Conservation (phyloP, 2,797 vertebrate genomes). For the Pterois miles region DNA sequence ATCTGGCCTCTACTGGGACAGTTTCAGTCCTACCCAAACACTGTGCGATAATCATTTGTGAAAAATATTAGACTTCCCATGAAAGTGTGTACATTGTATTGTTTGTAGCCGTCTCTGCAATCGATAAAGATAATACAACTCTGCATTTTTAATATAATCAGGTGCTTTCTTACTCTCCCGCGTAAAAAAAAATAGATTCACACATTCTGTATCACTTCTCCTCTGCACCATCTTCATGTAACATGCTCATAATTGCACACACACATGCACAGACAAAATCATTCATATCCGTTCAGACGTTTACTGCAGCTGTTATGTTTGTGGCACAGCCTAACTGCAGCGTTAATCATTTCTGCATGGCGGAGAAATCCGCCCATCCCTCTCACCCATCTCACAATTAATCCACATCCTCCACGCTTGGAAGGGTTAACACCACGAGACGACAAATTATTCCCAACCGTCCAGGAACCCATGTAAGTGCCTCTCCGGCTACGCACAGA, state of each 20-base stretch:
- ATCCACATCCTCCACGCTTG: slow-evolving; percentile 80
- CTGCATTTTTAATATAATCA: slow-evolving; percentile 3
- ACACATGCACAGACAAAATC: slow-evolving; percentile 39
- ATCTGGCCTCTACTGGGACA: slow-evolving; percentile 74
- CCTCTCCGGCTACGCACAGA: slow-evolving; percentile 64
- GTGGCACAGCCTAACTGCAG: slow-evolving; percentile 71
- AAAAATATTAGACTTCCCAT: slow-evolving; percentile 26
- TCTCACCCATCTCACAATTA: slow-evolving; percentile 78
- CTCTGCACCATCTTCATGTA: slow-evolving; percentile 5
- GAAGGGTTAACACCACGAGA: slow-evolving; percentile 78
- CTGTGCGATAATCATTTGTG: slow-evolving; percentile 48
- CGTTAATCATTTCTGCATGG: slow-evolving; percentile 82
- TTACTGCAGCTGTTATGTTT: slow-evolving; percentile 82
- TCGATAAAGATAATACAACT: not conserved
- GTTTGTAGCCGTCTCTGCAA: not conserved
- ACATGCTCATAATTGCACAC: slow-evolving; percentile 31
- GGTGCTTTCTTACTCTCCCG: not conserved
- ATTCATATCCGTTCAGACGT: slow-evolving; percentile 71
- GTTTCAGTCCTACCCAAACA: slow-evolving; percentile 63
- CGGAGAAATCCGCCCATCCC: slow-evolving; percentile 73
- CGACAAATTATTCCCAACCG: slow-evolving; percentile 76
- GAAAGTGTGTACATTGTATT: slow-evolving; percentile 2
- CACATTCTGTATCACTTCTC: not conserved
- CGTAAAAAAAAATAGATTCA: slow-evolving; percentile 1
- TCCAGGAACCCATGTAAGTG: slow-evolving; percentile 73